These are phyloP conservation scores for Clarias fuscus DNA, from an alignment of 2,797 vertebrate species.

Conservation along the genomic window DNA sequence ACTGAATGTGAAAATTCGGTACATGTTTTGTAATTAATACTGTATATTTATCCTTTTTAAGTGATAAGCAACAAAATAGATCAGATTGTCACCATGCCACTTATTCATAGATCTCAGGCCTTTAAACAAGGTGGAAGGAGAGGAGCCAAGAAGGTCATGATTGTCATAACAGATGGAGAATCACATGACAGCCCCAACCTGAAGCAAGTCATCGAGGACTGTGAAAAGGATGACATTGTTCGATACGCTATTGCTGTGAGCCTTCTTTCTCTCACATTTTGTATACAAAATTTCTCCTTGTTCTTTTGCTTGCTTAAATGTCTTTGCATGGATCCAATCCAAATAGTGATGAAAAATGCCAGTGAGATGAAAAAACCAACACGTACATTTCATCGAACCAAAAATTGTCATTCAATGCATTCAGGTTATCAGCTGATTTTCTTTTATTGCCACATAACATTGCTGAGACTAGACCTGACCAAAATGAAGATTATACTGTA, in stretches of 20 bases:
- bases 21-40: neutral
- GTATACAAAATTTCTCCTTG: neutral
- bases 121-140: slow-evolving; percentile 95
- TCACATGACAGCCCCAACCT: slow-evolving; percentile 94
- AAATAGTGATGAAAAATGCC: slow-evolving; percentile 12
- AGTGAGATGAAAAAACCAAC: slow-evolving; percentile 5
- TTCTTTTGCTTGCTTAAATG: neutral
- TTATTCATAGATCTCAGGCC: slow-evolving; percentile 83
- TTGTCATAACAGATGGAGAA: slow-evolving; percentile 97
- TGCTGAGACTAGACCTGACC: no score
- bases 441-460: no score
- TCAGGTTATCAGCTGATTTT: no score
- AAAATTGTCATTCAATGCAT: neutral
- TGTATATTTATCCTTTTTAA: neutral
- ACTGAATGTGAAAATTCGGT: neutral
- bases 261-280: slow-evolving; percentile 38
- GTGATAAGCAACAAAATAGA: neutral
- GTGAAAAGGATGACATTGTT: slow-evolving; percentile 93
- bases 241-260: slow-evolving; percentile 95
- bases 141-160: slow-evolving; percentile 98
- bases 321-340: neutral
- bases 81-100: neutral
- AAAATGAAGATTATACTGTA: no score
- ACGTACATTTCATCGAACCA: slow-evolving; percentile 7
- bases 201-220: slow-evolving; percentile 90